Evolutionary conservation across 2,888 invertebrate genomes (phyloP).

Genomic region (Crocallis elinguaria): DNA sequence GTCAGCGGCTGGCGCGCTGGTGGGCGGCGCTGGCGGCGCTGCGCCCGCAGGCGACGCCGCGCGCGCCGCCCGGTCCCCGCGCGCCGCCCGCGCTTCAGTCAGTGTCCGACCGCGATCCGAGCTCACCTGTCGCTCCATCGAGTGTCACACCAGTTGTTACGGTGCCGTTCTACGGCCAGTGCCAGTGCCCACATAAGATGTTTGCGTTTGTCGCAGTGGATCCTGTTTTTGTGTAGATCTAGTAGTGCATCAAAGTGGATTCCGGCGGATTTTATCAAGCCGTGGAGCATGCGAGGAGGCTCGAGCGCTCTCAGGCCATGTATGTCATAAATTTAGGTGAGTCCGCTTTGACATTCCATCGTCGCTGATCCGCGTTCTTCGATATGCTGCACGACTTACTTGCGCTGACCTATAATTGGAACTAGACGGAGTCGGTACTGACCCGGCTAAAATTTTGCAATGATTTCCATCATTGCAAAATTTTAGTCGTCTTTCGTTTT

Average conservation of each 20-base stretch:
- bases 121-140: slow-evolving; percentile 59
- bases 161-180: slow-evolving; percentile 64
- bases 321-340: slow-evolving; percentile 85
- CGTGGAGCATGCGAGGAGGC: slow-evolving; percentile 81
- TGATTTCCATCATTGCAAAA: slow-evolving; percentile 43
- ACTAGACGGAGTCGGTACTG: slow-evolving; percentile 73
- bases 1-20: slow-evolving; percentile 40
- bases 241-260: slow-evolving; percentile 79
- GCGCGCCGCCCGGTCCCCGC: slow-evolving; percentile 32
- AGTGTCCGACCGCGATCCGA: slow-evolving; percentile 72
- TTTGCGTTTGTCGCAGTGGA: slow-evolving; percentile 74
- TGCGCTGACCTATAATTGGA: slow-evolving; percentile 68
- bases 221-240: slow-evolving; percentile 72
- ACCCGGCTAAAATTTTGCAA: slow-evolving; percentile 52
- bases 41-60: slow-evolving; percentile 32
- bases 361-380: slow-evolving; percentile 63
- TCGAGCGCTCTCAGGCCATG: slow-evolving; percentile 84
- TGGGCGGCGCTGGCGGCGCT: slow-evolving; percentile 33
- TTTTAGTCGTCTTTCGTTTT: slow-evolving; percentile 30
- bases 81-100: slow-evolving; percentile 45
- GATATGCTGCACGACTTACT: slow-evolving; percentile 46
- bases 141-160: slow-evolving; percentile 51
- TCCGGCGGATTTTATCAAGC: slow-evolving; percentile 80
- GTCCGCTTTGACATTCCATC: slow-evolving; percentile 66
- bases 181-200: slow-evolving; percentile 73